These are phyloP conservation scores for Zosterops japonicus DNA, from an alignment of 2,113 vertebrate genomes.

Conservation along the genomic window DNA sequence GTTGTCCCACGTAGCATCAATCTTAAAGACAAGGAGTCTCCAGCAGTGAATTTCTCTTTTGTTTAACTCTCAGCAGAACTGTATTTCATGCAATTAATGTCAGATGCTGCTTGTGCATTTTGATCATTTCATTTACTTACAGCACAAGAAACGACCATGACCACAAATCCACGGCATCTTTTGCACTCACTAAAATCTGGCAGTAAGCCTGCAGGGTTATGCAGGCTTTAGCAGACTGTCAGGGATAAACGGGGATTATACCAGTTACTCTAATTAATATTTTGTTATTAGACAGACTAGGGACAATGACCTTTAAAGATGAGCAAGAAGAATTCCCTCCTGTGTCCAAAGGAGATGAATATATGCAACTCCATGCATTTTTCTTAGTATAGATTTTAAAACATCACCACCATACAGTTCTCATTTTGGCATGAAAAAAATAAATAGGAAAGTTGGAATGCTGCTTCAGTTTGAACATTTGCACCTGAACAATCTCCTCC, in stretches of 20 bases:
- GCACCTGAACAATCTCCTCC: background rate
- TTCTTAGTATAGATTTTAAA: background rate
- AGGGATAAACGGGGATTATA: conserved; percentile 3
- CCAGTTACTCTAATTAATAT: conserved; percentile 32
- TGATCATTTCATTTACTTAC: conserved; percentile 52
- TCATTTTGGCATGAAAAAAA: background rate
- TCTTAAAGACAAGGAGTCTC: conserved; percentile 14
- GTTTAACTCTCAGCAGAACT: conserved; percentile 35
- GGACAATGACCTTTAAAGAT: background rate
- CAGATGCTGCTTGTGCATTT: conserved; percentile 41
- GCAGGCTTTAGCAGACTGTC: background rate
- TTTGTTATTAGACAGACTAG: background rate
- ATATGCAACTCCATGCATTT: background rate
- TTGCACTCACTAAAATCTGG: background rate
- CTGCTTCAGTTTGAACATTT: background rate
- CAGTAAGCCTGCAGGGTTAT: background rate
- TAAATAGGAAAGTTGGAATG: accelerated
- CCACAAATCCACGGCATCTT: conserved; percentile 1
- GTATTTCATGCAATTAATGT: conserved; percentile 49
- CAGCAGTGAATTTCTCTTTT: conserved; percentile 24
- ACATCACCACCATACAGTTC: background rate
- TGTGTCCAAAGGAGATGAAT: background rate
- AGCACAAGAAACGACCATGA: conserved; percentile 1
- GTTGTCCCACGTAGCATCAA: background rate
- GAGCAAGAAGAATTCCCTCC: background rate